These are phyloP conservation scores for Oncopodura yosiiana DNA, from an alignment of 1,140 invertebrate genomes.

Conservation along the genomic window DNA sequence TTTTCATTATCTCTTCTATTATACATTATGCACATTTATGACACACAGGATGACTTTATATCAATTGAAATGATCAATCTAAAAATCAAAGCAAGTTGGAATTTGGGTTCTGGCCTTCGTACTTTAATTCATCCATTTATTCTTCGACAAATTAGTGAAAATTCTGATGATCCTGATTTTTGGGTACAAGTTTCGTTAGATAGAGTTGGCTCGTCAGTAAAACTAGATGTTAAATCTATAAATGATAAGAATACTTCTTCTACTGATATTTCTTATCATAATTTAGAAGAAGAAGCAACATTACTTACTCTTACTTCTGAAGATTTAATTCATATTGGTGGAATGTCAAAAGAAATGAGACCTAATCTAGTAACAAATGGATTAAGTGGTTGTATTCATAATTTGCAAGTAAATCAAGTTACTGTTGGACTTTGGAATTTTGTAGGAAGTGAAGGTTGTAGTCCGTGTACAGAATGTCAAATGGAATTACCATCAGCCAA, in stretches of 20 bases:
- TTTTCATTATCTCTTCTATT: slow-evolving; percentile 5
- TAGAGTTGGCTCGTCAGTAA: slow-evolving; percentile 44
- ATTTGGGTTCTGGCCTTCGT: slow-evolving; percentile 58
- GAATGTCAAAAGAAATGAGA: slow-evolving; percentile 27
- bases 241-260: background rate
- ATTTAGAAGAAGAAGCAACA: slow-evolving; percentile 33
- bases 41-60: slow-evolving; percentile 54
- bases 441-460: slow-evolving; percentile 55
- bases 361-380: slow-evolving; percentile 37
- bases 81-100: slow-evolving; percentile 63
- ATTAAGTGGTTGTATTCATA: slow-evolving; percentile 62
- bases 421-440: slow-evolving; percentile 85
- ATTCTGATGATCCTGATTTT: slow-evolving; percentile 50
- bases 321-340: slow-evolving; percentile 34
- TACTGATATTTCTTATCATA: slow-evolving; percentile 32
- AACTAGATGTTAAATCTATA: slow-evolving; percentile 18
- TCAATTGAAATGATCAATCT: slow-evolving; percentile 67
- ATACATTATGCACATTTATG: background rate
- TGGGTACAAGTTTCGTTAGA: slow-evolving; percentile 65
- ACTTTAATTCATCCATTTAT: slow-evolving; percentile 51
- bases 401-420: slow-evolving; percentile 62
- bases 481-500: background rate
- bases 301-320: slow-evolving; percentile 45
- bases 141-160: slow-evolving; percentile 47
- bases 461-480: slow-evolving; percentile 58